Conservation (phyloP, 2,113 vertebrate genomes). For the Podocnemis expansa region DNA sequence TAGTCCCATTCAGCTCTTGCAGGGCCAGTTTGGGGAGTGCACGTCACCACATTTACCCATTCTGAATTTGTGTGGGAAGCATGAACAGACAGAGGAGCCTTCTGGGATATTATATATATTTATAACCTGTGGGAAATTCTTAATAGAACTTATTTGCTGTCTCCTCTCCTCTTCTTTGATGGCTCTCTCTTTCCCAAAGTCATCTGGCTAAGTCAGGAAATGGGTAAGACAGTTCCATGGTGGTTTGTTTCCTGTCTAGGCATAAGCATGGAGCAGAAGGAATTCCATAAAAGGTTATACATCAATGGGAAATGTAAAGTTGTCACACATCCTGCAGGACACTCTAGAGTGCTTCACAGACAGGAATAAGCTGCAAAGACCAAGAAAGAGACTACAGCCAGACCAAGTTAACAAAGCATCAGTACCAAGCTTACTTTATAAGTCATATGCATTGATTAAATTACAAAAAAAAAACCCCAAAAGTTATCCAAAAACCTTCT, state of each 20-base stretch:
- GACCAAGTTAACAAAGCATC: not conserved
- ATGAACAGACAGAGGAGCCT: not conserved
- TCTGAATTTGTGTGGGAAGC: not conserved
- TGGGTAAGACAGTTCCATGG: slow-evolving; percentile 27
- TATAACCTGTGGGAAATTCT: slow-evolving; percentile 14
- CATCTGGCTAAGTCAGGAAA: slow-evolving; percentile 46
- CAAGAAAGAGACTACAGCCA: not conserved
- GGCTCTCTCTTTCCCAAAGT: slow-evolving; percentile 27
- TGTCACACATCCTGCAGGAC: slow-evolving; percentile 5
- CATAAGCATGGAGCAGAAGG: not conserved
- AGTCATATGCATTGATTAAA: rapidly evolving
- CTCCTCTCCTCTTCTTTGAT: rapidly evolving
- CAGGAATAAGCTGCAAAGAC: not conserved
- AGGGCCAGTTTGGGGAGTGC: not conserved
- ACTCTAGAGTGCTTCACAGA: not conserved
- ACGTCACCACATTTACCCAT: not conserved
- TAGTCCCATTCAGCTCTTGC: not conserved
- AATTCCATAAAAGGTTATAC: slow-evolving; percentile 43
- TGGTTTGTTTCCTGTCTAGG: slow-evolving; percentile 45
- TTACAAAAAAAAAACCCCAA: not conserved
- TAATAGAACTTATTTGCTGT: not conserved
- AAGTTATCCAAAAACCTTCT: not conserved
- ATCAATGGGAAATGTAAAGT: slow-evolving; percentile 27
- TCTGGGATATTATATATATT: slow-evolving; percentile 18
- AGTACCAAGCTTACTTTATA: not conserved